Base-by-base conservation (phyloP, 2,888 invertebrate genomes). In the Campopleginae sp. region DNA sequence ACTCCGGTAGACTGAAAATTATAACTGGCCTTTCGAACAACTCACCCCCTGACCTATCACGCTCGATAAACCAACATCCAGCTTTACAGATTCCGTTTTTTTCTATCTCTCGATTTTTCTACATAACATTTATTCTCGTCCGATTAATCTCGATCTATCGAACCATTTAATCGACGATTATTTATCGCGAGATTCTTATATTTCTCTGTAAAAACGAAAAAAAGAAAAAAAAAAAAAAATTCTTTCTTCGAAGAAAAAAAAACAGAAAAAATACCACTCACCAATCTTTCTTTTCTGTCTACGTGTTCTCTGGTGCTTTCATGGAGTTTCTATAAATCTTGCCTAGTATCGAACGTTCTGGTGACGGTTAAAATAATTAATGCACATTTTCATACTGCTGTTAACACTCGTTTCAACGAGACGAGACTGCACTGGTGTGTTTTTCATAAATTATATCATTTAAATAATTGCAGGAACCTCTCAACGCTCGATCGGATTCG, bases 1-100 rank as follows among this genome's bases (percentile, higher is more conserved):
- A n/a, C 70, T 44, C 70, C 79, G 61, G 81, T 42, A 76, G 72
- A 66, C 61, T 66, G 54, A 80, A 76, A 63, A 65, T 78, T 51
- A 83, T 74, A 63, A 63, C 46, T 85, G 83, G 61, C 82, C 84
- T 86, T 83, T 85, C 58, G 61, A 27, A 65, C 54, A 85, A 79
- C 38, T 71, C 54, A 85, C 65, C 76, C 80, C 81, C 76, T 82
- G 84, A 86, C 83, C 86, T 81, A 85, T 87, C 86, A 86, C 82
- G 86, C 87, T 85, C 81, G 79, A 84, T 80, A 61, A 84, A 65
- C 77, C 63, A 71, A 82, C 84, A 58, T 82, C 65, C 76, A 81
- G 79, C 72, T 42, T 65, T 27, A 65, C 71, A 44, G 44, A 71
- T 10, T 8, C 23, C 80, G 68, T 68, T 70, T 78, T 54, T 54